Base-by-base conservation (phyloP, 2,797 vertebrate species). In the Notoglanidium macrostoma region DNA sequence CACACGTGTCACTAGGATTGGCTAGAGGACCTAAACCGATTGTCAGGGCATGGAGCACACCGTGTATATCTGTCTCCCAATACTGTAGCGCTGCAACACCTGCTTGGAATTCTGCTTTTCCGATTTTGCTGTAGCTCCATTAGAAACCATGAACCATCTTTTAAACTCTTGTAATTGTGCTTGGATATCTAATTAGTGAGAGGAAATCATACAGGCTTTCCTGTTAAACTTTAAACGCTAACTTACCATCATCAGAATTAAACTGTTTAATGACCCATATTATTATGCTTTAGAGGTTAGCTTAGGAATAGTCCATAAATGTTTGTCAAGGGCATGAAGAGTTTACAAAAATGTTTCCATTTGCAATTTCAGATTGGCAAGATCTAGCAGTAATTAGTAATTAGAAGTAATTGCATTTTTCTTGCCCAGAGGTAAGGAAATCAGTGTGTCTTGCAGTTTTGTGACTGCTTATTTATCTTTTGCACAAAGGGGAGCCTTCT, bases 1-100 rank as follows among this genome's bases (percentile, higher is more conserved):
- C 96, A 96, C 96, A 97, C 94, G 94, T 97, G 97, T 96, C 95
- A 94, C 94, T 96, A 95, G 97, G 96, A 97, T 98, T 97, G 96
- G 96, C 95, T 95, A 93, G 94, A 95, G 95, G 96, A 88, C 96
- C 96, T 98, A 96, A 98, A 96, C 96, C 96, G 96, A 97, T 97
- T 97, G 96, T 90, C 95, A 95, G 94, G 95, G 94, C 95, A 96
- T 94, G 93, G 95, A 95, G 94, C 96, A 96, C 95, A 95, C 95
- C 78, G 51, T 88, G 85, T 85, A 67, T 87, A 54, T 78, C 46
- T 82, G 29, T 78, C 61, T 32, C 46, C 21, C 44, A 35, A 51
- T 23, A 83, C 59, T 67, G 57, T 63, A 81, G 23, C 77, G 7
- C 55, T 80, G 55, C 46, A 46, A 32, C 80, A 67, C 80, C 61